Conservation (phyloP, 2,113 vertebrate genomes). For the Takifugu flavidus region DNA sequence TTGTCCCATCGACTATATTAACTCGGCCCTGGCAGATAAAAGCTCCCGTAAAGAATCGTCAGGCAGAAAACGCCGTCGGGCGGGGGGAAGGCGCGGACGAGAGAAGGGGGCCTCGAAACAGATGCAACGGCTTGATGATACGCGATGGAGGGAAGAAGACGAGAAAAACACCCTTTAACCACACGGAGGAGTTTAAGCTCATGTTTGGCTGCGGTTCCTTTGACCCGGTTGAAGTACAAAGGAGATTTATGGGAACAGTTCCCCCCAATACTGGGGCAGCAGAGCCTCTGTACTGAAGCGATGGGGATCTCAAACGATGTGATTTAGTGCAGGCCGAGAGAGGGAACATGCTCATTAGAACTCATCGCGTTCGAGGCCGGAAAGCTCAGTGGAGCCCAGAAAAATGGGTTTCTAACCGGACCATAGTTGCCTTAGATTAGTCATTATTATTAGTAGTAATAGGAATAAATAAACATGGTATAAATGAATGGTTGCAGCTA, state of each 20-base stretch:
- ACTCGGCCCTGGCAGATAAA: constrained; percentile 73
- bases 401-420: too few species aligned
- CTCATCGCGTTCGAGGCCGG: too few species aligned
- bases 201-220: constrained; percentile 49
- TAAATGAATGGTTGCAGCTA: background rate
- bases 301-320: too few species aligned
- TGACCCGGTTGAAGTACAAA: constrained; percentile 36
- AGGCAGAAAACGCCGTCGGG: constrained; percentile 56
- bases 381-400: too few species aligned
- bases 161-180: constrained; percentile 52
- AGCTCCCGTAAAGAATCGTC: constrained; percentile 76
- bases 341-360: too few species aligned
- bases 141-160: constrained; percentile 28
- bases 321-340: too few species aligned
- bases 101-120: constrained; percentile 45
- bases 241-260: constrained; percentile 30
- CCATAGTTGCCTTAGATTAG: too few species aligned
- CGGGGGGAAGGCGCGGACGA: constrained; percentile 11
- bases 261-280: constrained; percentile 14
- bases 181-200: constrained; percentile 31
- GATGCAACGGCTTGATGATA: constrained; percentile 53
- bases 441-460: too few species aligned
- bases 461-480: too few species aligned
- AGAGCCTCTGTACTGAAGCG: constrained; percentile 11
- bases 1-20: constrained; percentile 75